Evolutionary conservation across 1,140 invertebrate genomes (phyloP).

Genomic region (Heliconius melpomene): DNA sequence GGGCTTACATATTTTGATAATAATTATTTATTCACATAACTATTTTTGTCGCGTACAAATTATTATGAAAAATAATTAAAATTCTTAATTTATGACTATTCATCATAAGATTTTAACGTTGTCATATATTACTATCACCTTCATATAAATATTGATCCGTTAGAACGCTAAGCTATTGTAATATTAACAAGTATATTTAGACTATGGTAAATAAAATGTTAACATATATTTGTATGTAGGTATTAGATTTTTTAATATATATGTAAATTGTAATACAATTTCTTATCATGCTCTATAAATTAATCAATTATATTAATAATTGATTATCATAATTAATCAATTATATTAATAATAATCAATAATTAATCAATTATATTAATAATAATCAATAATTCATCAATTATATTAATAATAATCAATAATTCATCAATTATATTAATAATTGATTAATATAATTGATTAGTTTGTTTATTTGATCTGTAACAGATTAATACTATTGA

Average conservation of each 20-base stretch:
- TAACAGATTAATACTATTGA: neutral
- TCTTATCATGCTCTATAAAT: neutral
- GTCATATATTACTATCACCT: conserved; percentile 41
- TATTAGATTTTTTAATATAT: too few relatives aligned
- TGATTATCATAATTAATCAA: neutral
- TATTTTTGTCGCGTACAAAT: conserved; percentile 36
- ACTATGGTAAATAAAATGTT: conserved; percentile 9
- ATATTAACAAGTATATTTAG: conserved; percentile 31
- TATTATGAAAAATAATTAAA: conserved; percentile 42
- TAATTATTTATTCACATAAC: conserved; percentile 28
- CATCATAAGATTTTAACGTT: conserved; percentile 43
- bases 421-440: too few relatives aligned
- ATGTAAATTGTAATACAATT: too few relatives aligned
- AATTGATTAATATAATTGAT: too few relatives aligned
- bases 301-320: neutral
- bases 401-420: too few relatives aligned
- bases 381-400: too few relatives aligned
- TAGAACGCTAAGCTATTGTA: conserved; percentile 34
- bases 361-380: neutral
- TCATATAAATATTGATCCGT: conserved; percentile 35
- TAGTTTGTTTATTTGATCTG: neutral
- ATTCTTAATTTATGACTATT: conserved; percentile 39
- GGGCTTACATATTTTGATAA: conserved; percentile 28
- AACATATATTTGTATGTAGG: neutral
- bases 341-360: too few relatives aligned